phyloP scores from a whole-genome alignment of 2,113 vertebrate species.

The Macrotus californicus region DNA sequence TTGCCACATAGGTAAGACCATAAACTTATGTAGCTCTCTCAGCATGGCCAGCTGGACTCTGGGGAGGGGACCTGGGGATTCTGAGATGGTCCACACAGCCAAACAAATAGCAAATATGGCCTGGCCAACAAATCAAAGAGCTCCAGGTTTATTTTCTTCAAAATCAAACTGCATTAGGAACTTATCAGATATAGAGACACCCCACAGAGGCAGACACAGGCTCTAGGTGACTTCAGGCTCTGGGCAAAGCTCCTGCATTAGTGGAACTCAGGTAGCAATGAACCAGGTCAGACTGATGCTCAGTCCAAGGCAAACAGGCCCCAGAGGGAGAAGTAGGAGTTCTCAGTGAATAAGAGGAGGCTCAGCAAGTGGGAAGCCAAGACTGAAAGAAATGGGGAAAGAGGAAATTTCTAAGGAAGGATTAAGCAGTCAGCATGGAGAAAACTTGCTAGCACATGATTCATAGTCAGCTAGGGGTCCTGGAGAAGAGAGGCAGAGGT shows the following conservation, averaged over 20 bases:
- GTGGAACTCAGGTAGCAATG: not conserved
- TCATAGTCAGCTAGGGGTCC: not conserved
- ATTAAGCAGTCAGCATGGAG: not conserved
- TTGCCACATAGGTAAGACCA: not conserved
- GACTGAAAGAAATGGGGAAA: not conserved
- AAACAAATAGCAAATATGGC: conserved; percentile 24
- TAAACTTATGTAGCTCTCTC: not conserved
- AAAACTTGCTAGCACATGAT: not conserved
- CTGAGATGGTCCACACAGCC: not conserved
- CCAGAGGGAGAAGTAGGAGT: conserved; percentile 45
- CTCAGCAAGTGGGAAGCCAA: not conserved
- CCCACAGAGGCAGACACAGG: not conserved
- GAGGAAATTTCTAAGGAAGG: not conserved
- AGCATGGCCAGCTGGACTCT: not conserved
- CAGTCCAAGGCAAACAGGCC: conserved; percentile 33
- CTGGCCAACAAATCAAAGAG: not conserved
- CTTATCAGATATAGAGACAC: not conserved
- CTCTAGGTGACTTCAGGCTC: not conserved
- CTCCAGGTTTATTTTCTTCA: not conserved
- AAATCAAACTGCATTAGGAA: conserved; percentile 13
- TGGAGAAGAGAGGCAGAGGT: not conserved
- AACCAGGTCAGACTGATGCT: not conserved
- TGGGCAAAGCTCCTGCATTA: not conserved
- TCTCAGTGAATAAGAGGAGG: not conserved
- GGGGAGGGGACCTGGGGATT: not conserved